Conservation (phyloP, 2,888 invertebrate genomes). For the Amblyjoppa proteus region DNA sequence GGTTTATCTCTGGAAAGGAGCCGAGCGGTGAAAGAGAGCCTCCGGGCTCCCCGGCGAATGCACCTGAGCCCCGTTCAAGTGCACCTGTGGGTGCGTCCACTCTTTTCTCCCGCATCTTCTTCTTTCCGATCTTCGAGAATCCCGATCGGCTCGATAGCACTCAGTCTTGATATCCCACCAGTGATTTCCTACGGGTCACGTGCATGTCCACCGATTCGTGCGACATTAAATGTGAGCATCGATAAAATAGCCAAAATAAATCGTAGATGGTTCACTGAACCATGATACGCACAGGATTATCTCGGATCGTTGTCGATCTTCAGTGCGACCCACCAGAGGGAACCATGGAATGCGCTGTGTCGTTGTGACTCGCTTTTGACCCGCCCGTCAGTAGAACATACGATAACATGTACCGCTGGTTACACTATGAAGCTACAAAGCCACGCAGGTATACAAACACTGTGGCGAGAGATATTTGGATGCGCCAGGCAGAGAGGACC, state of each 20-base stretch:
- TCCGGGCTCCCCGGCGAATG: constrained; percentile 29
- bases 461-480: constrained; percentile 44
- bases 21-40: constrained; percentile 10
- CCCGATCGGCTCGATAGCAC: neutral
- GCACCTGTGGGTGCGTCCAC: constrained; percentile 56
- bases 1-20: constrained; percentile 32
- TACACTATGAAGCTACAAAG: constrained; percentile 21
- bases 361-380: constrained; percentile 56
- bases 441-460: constrained; percentile 8
- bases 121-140: constrained; percentile 37
- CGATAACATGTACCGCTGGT: constrained; percentile 7
- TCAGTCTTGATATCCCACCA: neutral
- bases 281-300: constrained; percentile 17
- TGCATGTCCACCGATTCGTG: neutral
- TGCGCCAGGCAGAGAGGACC: constrained; percentile 9
- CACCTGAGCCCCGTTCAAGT: constrained; percentile 49
- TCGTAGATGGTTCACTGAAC: neutral
- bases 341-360: constrained; percentile 63
- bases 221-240: neutral
- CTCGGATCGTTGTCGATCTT: constrained; percentile 24
- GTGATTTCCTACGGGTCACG: neutral
- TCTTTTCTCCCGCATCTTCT: constrained; percentile 27
- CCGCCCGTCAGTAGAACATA: constrained; percentile 4
- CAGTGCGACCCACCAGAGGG: constrained; percentile 36
- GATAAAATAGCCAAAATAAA: neutral